Conservation (phyloP, 2,113 vertebrate species). For the Catharus fuscescens region DNA sequence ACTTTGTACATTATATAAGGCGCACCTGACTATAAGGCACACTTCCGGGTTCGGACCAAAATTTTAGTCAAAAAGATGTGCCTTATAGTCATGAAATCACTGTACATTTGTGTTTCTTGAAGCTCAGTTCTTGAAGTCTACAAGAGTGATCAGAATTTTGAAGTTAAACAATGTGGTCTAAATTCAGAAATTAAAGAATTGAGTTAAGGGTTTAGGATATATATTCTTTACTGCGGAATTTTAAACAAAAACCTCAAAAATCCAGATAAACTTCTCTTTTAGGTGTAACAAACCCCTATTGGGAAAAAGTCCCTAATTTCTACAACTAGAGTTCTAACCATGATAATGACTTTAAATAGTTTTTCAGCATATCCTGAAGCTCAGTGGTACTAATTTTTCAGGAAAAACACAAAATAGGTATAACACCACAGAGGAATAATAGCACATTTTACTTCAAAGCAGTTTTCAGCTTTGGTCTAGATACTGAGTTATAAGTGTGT, state of each 20-base stretch:
- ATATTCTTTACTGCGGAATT: background rate
- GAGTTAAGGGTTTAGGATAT: fast-evolving
- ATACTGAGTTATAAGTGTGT: background rate
- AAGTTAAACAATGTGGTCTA: background rate
- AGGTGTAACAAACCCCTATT: background rate
- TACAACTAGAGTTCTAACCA: background rate
- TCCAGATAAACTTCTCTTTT: background rate
- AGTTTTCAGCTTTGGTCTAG: background rate
- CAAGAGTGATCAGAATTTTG: background rate
- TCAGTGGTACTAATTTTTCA: background rate
- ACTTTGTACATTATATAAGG: too few species aligned
- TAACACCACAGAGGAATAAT: background rate
- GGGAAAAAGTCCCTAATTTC: background rate
- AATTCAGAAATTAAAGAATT: background rate
- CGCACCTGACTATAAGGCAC: too few species aligned
- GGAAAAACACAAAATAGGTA: background rate
- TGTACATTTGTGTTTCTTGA: background rate
- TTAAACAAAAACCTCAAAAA: background rate
- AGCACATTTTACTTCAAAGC: background rate
- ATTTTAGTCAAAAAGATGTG: too few species aligned
- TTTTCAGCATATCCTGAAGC: background rate
- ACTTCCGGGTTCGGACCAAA: too few species aligned
- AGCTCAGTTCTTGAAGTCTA: background rate
- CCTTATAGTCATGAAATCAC: too few species aligned
- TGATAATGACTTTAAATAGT: background rate